Evolutionary conservation across 2,113 vertebrate genomes (phyloP).

Genomic region (Apus apus): DNA sequence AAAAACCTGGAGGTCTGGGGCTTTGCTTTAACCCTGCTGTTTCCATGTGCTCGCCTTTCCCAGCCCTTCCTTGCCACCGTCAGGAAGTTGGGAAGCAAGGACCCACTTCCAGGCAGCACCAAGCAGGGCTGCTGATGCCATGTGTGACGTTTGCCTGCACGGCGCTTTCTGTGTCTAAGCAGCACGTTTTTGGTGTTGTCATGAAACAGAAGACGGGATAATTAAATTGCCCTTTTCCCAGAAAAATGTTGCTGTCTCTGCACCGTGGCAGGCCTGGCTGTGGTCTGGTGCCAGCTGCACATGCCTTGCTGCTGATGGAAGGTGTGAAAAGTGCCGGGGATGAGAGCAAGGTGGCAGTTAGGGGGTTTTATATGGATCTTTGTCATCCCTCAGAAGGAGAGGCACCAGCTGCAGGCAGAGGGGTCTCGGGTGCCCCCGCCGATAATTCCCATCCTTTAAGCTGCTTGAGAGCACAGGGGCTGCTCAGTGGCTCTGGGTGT

Average conservation of each 20-base stretch:
- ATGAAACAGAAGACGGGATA: slow-evolving; percentile 31
- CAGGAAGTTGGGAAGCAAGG: rapidly evolving
- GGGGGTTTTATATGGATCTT: neutral
- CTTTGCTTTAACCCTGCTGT: neutral
- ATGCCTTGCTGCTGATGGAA: neutral
- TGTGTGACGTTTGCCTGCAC: neutral
- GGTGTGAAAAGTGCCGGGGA: slow-evolving; percentile 13
- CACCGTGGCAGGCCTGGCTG: neutral
- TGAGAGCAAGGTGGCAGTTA: neutral
- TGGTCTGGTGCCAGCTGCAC: neutral
- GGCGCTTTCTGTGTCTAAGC: neutral
- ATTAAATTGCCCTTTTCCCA: slow-evolving; percentile 64
- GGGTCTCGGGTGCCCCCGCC: neutral
- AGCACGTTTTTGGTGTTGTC: slow-evolving; percentile 12
- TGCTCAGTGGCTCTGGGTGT: neutral
- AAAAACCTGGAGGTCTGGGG: neutral
- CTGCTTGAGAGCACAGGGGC: neutral
- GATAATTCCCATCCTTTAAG: slow-evolving; percentile 25
- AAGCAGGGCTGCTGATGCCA: neutral
- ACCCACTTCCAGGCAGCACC: rapidly evolving
- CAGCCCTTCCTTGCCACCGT: rapidly evolving
- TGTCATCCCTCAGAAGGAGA: neutral
- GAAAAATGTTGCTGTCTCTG: neutral
- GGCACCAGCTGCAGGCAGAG: rapidly evolving
- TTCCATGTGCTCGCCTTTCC: rapidly evolving